Base-by-base conservation (phyloP, 2,888 invertebrate species). In the Oscheius sp. region DNA sequence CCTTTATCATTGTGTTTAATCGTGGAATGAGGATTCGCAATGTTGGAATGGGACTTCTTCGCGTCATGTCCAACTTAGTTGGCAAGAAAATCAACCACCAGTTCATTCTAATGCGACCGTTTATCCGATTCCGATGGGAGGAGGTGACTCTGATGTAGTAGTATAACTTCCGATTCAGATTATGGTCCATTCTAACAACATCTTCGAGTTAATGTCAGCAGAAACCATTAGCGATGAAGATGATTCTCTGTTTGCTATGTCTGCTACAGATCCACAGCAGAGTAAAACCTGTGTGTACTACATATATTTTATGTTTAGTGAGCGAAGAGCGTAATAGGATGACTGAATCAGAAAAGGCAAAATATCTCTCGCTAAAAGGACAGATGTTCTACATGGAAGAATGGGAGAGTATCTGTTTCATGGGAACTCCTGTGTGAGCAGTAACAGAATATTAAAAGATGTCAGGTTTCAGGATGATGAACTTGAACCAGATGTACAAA, bases 331-430 rank as follows among this genome's bases (percentile, higher is more conserved):
- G 85, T 1, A 77, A 82, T 62, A 77, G 93, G 88, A 79, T 86
- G 84, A 48, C 76, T 4, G 84, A 81, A n/a, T 70, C 70, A 11
- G 84, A 86, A 21, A 72, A 74, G 5, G 78, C 79, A 51, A 83
- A 82, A 57, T 86, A 88, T 81, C 91, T 96, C 5, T 91, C 93
- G 75, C 91, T 95, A 1, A 95, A 95, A 80, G 97, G 97, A 84
- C 97, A 97, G 92, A 98, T 98, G 97, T 94, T 97, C 87, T 96
- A 95, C 90, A 96, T 98, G 96, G 94, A 95, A 84, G 95, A 96
- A 89, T 98, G 98, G 98, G 93, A 94, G 79, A 94, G 96, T 93
- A 95, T 98, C 91, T 94, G 97, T 93, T 98, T 96, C 89, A 91
- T 98, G 70, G 96, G 96, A 7, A 96, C 96, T 0, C 97, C 97